These are phyloP conservation scores for Myotis findleyi DNA, from an alignment of 2,797 vertebrate species.

Conservation along the genomic window DNA sequence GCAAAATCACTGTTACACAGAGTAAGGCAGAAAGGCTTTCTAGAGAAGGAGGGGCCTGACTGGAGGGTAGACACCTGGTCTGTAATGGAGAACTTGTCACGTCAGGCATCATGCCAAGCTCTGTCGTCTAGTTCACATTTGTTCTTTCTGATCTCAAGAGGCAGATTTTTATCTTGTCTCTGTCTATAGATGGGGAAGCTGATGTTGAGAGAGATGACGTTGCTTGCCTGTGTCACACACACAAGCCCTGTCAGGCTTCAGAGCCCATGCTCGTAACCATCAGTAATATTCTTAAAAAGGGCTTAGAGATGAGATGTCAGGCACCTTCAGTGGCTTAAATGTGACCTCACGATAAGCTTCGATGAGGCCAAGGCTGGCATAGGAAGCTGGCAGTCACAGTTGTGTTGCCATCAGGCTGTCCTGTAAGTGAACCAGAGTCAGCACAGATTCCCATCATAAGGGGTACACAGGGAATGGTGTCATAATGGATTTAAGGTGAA, in stretches of 20 bases:
- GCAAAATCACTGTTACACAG: neutral
- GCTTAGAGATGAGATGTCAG: slow-evolving; percentile 39
- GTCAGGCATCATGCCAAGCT: neutral
- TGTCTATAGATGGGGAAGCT: slow-evolving; percentile 18
- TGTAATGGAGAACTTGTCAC: neutral
- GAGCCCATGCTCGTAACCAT: slow-evolving; percentile 4
- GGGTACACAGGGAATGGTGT: neutral
- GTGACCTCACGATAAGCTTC: slow-evolving; percentile 65
- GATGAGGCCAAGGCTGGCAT: slow-evolving; percentile 25
- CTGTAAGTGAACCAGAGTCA: slow-evolving; percentile 17
- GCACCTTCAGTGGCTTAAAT: slow-evolving; percentile 19
- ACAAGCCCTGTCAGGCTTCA: neutral
- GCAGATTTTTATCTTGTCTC: neutral
- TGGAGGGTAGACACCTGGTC: neutral
- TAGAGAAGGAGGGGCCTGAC: neutral
- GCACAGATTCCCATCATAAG: neutral
- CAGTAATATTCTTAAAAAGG: neutral
- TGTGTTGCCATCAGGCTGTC: slow-evolving; percentile 50
- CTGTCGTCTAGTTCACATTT: neutral
- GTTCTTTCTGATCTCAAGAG: slow-evolving; percentile 3
- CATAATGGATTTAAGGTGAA: slow-evolving; percentile 33
- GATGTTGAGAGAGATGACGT: neutral
- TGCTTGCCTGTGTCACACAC: neutral
- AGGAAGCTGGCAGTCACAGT: slow-evolving; percentile 32
- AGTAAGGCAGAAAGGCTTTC: neutral